phyloP scores from a whole-genome alignment of 2,113 vertebrate genomes.

The Stigmatopora argus region DNA sequence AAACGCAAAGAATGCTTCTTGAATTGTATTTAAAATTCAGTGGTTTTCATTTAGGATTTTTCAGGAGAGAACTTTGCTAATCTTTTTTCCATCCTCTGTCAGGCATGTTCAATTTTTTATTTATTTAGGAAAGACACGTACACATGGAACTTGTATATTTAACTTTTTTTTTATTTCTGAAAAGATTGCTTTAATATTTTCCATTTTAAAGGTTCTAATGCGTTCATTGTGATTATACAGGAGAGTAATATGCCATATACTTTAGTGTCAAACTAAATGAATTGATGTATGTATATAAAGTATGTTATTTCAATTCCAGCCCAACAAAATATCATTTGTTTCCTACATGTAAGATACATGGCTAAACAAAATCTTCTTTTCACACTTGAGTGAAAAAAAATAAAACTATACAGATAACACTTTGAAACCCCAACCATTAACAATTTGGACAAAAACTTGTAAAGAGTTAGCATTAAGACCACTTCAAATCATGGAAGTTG shows the following conservation, averaged over 20 bases:
- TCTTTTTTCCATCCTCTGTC: background rate
- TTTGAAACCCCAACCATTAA: conserved; percentile 37
- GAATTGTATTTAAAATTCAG: too few relatives aligned
- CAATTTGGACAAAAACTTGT: conserved; percentile 3
- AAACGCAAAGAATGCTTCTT: too few relatives aligned
- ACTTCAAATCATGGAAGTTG: background rate
- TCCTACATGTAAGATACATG: conserved; percentile 34
- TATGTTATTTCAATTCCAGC: conserved; percentile 51
- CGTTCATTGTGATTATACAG: conserved; percentile 60
- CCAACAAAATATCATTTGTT: conserved; percentile 62
- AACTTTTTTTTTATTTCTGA: conserved; percentile 67
- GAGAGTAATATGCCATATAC: conserved; percentile 58
- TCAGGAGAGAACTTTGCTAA: background rate
- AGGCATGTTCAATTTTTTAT: background rate
- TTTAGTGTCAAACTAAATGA: conserved; percentile 41
- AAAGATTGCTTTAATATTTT: conserved; percentile 67
- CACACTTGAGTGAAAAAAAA: conserved; percentile 12
- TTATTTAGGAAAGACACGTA: conserved; percentile 15
- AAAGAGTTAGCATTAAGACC: background rate
- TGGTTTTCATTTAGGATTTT: too few relatives aligned
- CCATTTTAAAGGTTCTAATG: conserved; percentile 64
- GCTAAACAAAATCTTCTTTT: conserved; percentile 24
- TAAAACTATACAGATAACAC: conserved; percentile 17
- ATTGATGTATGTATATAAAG: conserved; percentile 56
- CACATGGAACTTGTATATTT: conserved; percentile 40